Evolutionary conservation across 1,140 invertebrate species (phyloP).

Genomic region (Tetramorium simillimum): DNA sequence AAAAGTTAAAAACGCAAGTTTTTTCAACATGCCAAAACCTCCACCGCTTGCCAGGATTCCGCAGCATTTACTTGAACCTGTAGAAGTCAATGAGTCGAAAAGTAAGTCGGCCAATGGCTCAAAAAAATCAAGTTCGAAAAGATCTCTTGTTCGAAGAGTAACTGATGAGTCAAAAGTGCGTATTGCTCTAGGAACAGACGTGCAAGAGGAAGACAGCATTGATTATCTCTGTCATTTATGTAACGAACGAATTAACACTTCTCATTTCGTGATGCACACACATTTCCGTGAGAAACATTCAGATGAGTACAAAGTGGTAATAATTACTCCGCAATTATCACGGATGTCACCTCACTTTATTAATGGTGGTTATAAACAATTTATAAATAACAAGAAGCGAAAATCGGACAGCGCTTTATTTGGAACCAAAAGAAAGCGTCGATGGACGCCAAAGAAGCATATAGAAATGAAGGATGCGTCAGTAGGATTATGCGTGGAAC

Average conservation of each 20-base stretch:
- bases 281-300: constrained; percentile 79
- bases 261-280: constrained; percentile 69
- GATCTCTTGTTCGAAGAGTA: background rate
- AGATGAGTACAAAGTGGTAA: constrained; percentile 73
- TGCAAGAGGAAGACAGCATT: constrained; percentile 32
- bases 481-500: constrained; percentile 77
- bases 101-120: background rate
- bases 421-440: constrained; percentile 71
- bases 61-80: constrained; percentile 21
- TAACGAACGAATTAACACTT: constrained; percentile 79
- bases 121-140: background rate
- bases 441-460: constrained; percentile 76
- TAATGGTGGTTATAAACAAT: constrained; percentile 72
- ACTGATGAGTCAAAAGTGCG: constrained; percentile 60
- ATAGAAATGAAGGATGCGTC: constrained; percentile 54
- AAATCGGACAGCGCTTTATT: constrained; percentile 64
- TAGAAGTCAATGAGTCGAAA: background rate
- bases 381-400: constrained; percentile 70
- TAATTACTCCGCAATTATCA: constrained; percentile 65
- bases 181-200: constrained; percentile 74
- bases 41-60: constrained; percentile 65
- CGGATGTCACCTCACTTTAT: constrained; percentile 74
- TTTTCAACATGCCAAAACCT: background rate
- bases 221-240: constrained; percentile 82
- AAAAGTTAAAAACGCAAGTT: background rate